phyloP scores from a whole-genome alignment of 2,797 vertebrate species.

The Phalloptychus januarius region DNA sequence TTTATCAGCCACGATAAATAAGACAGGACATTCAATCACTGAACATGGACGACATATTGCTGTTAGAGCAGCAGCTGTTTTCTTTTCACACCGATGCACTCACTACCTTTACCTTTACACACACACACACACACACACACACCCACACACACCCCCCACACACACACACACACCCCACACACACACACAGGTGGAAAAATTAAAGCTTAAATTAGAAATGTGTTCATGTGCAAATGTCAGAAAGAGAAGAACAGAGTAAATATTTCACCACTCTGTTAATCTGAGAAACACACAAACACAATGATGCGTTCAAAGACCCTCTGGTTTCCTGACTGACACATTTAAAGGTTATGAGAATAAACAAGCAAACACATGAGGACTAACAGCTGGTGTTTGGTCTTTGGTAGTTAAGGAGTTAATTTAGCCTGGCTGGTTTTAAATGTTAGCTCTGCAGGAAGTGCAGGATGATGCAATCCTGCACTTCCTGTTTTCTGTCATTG shows the following conservation, averaged over 20 bases:
- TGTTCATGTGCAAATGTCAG: not conserved
- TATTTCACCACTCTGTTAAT: not conserved
- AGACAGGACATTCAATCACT: constrained; percentile 55
- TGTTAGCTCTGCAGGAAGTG: too few relatives aligned
- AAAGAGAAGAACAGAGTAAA: constrained; percentile 1
- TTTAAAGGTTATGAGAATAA: constrained; percentile 9
- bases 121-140: not conserved
- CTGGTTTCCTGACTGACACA: constrained; percentile 24
- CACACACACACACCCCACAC: not conserved
- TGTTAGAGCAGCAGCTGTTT: constrained; percentile 53
- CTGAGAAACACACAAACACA: constrained; percentile 7
- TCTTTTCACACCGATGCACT: constrained; percentile 25
- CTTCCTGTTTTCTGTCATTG: too few relatives aligned
- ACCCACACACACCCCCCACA: too few relatives aligned
- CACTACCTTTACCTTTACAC: not conserved
- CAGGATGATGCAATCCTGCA: too few relatives aligned
- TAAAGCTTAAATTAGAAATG: constrained; percentile 36
- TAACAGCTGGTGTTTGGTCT: not conserved
- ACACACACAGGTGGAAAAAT: constrained; percentile 15
- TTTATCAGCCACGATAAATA: constrained; percentile 55
- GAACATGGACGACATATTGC: constrained; percentile 30
- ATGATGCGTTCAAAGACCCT: constrained; percentile 28
- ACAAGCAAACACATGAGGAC: not conserved
- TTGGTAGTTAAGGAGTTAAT: not conserved
- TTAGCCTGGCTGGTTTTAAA: not conserved